Base-by-base conservation (phyloP, 2,797 vertebrate species). In the Acropternis orthonyx region DNA sequence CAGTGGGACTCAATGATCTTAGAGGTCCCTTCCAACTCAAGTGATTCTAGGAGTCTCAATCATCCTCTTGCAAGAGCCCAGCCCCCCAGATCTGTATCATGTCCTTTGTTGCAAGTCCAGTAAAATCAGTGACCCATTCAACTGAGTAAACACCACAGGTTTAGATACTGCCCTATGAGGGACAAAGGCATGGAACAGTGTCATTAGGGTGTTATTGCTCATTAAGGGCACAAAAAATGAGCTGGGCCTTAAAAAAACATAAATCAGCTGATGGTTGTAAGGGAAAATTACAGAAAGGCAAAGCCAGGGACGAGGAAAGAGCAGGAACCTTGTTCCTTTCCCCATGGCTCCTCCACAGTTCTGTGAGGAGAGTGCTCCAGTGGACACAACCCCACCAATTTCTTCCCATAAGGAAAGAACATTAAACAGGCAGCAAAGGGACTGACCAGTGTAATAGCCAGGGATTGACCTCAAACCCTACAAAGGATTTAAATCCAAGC, bases 1-100 rank as follows among this genome's bases (percentile, higher is more conserved):
- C 0, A 0, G 14, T 8, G 23, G 16, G n/a, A 39, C 18, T 44
- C 26, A 8, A 23, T 77, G 14, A 39, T 27, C 51, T 23, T 20
- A 52, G 37, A 46, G 21, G 39, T 72, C 39, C 39, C 59, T 41
- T 46, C 58, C 58, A 59, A 52, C 10, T 44, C 8, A 46, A 78
- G 3, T 3, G 44, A 34, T 41, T 58, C 18, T 32, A 3, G 30
- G 10, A 12, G 18, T 58, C 43, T 36, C 62, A 58, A 63, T n/a
- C 17, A 41, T 7, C 10, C 6, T 30, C 1, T 0, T 56, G 51
- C 23, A 51, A 59, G 49, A 90, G 44, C 18, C 20, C 72, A 80
- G 66, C 16, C 27, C 8, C 12, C 58, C 39, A 81, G 54, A 75
- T 81, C 69, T 12, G 2, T 22, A 79, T 23, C 15, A 49, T 5